These are phyloP conservation scores for Drosophila atripex DNA, from an alignment of 2,888 invertebrate genomes.

Conservation along the genomic window DNA sequence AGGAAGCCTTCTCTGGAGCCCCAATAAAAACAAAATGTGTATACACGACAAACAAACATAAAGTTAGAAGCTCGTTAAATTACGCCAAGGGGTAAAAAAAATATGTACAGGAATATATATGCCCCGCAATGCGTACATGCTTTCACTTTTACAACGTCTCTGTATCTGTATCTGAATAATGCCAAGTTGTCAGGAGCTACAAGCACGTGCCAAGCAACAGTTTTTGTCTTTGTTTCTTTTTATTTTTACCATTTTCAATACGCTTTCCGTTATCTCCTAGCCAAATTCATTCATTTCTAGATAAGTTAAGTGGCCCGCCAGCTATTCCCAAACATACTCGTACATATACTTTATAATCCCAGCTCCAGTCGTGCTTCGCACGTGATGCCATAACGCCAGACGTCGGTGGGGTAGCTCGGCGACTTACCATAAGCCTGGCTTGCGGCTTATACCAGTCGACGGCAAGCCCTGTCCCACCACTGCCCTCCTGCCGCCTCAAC, in stretches of 20 bases:
- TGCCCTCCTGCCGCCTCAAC: background rate
- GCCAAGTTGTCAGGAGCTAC: constrained; percentile 41
- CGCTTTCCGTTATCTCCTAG: constrained; percentile 20
- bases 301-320: constrained; percentile 47
- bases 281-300: constrained; percentile 20
- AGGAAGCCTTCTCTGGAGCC: constrained; percentile 30
- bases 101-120: constrained; percentile 20
- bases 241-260: constrained; percentile 23
- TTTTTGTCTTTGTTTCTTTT: constrained; percentile 9
- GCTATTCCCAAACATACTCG: constrained; percentile 36
- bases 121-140: constrained; percentile 47
- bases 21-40: constrained; percentile 76
- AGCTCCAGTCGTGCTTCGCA: constrained; percentile 32
- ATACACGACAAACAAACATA: constrained; percentile 79
- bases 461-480: constrained; percentile 22
- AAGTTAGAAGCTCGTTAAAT: constrained; percentile 79
- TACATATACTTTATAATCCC: constrained; percentile 55
- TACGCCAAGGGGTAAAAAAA: constrained; percentile 60
- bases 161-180: constrained; percentile 35
- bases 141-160: constrained; percentile 55
- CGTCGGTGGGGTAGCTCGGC: constrained; percentile 30
- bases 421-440: constrained; percentile 61
- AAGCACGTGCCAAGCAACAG: constrained; percentile 30
- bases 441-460: constrained; percentile 56
- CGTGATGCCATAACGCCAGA: constrained; percentile 58